These are phyloP conservation scores for Pantelozetes paolii DNA, from an alignment of 2,888 invertebrate genomes.

Conservation along the genomic window DNA sequence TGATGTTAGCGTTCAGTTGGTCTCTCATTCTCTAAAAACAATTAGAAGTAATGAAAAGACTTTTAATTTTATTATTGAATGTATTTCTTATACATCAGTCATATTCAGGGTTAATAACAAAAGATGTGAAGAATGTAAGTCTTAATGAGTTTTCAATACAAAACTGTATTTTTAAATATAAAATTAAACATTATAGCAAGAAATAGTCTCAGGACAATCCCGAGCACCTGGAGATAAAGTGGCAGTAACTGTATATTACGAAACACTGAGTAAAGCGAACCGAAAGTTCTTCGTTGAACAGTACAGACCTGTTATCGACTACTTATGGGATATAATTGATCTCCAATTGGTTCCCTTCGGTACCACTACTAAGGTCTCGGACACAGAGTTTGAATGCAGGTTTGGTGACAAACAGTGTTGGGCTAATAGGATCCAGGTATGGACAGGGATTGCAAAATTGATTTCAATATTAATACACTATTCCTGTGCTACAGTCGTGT, in stretches of 20 bases:
- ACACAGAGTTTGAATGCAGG: slow-evolving; percentile 6
- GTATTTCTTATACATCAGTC: slow-evolving; percentile 25
- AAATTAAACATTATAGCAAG: too few relatives aligned
- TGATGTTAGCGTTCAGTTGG: not conserved
- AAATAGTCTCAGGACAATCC: too few relatives aligned
- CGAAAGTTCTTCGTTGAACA: slow-evolving; percentile 36
- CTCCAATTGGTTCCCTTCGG: slow-evolving; percentile 38
- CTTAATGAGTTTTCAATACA: not conserved
- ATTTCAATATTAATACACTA: too few relatives aligned
- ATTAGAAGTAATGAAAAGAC: not conserved
- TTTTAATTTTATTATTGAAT: not conserved
- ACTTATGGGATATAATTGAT: slow-evolving; percentile 30
- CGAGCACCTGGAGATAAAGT: not conserved
- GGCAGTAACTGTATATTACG: slow-evolving; percentile 37
- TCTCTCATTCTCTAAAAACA: not conserved
- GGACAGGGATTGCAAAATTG: too few relatives aligned
- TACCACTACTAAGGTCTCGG: not conserved
- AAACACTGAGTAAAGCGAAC: slow-evolving; percentile 23
- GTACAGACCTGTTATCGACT: slow-evolving; percentile 10
- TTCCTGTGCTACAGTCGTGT: too few relatives aligned
- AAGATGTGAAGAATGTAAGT: too few relatives aligned
- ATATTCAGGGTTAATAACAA: not conserved
- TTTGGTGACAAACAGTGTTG: slow-evolving; percentile 37
- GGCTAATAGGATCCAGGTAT: slow-evolving; percentile 38
- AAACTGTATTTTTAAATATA: not conserved